A percentile compares a stretch with the other conserved stretches of the same genome.
Conservation (phyloP, 2,888 invertebrate genomes). For the Athalia rosae region DNA sequence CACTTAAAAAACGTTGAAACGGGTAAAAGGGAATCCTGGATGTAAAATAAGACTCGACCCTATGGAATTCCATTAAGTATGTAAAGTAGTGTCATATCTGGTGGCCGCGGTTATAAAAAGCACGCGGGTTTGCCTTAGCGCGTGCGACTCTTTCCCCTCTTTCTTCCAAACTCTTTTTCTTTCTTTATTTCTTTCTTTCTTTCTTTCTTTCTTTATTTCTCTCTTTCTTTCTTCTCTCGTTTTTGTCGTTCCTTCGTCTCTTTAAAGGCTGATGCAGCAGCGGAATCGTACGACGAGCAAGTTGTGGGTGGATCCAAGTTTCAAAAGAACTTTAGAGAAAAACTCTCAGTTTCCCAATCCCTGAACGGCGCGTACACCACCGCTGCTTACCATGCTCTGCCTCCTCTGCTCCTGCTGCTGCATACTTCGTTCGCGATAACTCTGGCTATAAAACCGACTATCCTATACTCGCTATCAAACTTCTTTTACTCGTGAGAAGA, state of each 20-base stretch:
- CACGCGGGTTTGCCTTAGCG: constrained; percentile 51
- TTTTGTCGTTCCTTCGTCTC: constrained; percentile 1
- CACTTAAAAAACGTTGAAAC: constrained; percentile 38
- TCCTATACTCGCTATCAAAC: constrained; percentile 1
- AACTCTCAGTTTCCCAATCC: constrained; percentile 37
- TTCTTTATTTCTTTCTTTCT: not conserved
- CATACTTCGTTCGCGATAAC: constrained; percentile 26
- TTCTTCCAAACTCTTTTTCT: not conserved
- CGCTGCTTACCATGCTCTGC: too few relatives aligned
- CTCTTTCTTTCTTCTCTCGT: not conserved
- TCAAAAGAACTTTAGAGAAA: constrained; percentile 24
- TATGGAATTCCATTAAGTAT: constrained; percentile 61
- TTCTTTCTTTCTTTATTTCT: constrained; percentile 3
- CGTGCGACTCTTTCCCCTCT: constrained; percentile 49
- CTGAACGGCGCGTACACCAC: not conserved
- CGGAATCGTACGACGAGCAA: constrained; percentile 26
- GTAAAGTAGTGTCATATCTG: constrained; percentile 58
- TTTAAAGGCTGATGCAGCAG: not conserved
- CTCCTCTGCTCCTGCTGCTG: not conserved
- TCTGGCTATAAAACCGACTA: not conserved
- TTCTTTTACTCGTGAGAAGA: not conserved
- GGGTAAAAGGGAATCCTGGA: constrained; percentile 32
- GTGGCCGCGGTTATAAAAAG: constrained; percentile 50
- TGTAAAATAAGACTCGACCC: constrained; percentile 43
- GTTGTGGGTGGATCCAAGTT: constrained; percentile 43